phyloP scores from a whole-genome alignment of 2,888 invertebrate genomes.

The Tetranychus truncatus region DNA sequence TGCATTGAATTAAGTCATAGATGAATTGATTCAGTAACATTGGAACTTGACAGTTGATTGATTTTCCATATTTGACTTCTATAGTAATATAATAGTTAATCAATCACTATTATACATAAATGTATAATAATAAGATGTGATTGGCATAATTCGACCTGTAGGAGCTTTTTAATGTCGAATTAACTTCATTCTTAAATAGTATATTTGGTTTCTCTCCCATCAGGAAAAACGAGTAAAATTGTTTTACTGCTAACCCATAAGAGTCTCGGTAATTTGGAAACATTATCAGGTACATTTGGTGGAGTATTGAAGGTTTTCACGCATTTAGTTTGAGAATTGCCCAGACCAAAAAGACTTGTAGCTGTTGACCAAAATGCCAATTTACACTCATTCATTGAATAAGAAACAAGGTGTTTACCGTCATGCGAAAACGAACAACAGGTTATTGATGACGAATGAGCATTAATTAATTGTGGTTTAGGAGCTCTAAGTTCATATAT shows the following conservation, averaged over 20 bases:
- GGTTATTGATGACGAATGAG: constrained; percentile 72
- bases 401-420: constrained; percentile 88
- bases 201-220: constrained; percentile 71
- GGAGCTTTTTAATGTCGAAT: neutral
- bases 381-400: constrained; percentile 78
- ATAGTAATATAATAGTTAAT: too few relatives aligned
- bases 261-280: constrained; percentile 34
- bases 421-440: constrained; percentile 90
- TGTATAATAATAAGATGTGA: too few relatives aligned
- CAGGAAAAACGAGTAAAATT: constrained; percentile 80
- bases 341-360: constrained; percentile 86
- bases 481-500: constrained; percentile 78
- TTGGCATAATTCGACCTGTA: too few relatives aligned
- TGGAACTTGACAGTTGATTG: too few relatives aligned
- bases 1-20: too few relatives aligned
- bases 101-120: too few relatives aligned
- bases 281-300: constrained; percentile 35
- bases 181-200: constrained; percentile 4
- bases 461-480: constrained; percentile 70
- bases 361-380: constrained; percentile 86
- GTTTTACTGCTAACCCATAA: constrained; percentile 89
- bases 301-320: constrained; percentile 85
- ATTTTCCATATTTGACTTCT: too few relatives aligned
- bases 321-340: constrained; percentile 87
- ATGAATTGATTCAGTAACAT: too few relatives aligned